phyloP scores from a whole-genome alignment of 2,888 invertebrate genomes.

The Cryptosula pallasiana region DNA sequence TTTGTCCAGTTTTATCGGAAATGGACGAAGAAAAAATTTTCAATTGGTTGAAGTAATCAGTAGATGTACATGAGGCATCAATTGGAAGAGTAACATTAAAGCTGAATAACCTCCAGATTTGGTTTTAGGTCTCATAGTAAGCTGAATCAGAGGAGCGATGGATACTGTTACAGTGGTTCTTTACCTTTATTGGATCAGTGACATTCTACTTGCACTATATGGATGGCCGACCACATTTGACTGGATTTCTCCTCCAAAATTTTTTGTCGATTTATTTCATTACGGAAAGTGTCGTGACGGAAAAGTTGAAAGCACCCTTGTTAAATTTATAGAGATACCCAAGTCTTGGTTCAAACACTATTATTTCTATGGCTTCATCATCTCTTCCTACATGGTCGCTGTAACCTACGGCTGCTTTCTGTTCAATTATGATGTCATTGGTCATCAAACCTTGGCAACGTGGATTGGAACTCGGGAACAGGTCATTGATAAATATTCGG shows the following conservation, averaged over 20 bases:
- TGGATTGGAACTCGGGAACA: neutral
- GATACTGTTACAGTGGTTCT: neutral
- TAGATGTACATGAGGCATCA: no score
- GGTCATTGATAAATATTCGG: conserved; percentile 13
- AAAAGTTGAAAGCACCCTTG: neutral
- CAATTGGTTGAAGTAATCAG: no score
- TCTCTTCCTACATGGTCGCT: neutral
- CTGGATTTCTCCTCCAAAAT: conserved; percentile 6
- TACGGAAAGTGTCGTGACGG: conserved; percentile 5
- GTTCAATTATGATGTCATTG: neutral
- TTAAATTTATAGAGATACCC: conserved; percentile 11
- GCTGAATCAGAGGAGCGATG: no score
- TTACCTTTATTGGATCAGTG: conserved; percentile 17
- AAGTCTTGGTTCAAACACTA: conserved; percentile 19
- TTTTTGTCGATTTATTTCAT: neutral
- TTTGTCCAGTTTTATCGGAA: no score
- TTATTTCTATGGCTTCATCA: neutral
- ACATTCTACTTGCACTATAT: conserved; percentile 2
- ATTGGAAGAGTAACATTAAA: no score
- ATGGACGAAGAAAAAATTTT: no score
- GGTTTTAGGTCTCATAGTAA: no score
- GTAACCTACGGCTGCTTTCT: neutral
- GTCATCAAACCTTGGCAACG: neutral
- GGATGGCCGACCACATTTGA: conserved; percentile 8
- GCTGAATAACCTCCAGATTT: no score